Evolutionary conservation across 2,113 vertebrate genomes (phyloP), one percentile per base, ranked within the genome.

Genomic region (Orientallactaga bullata): DNA sequence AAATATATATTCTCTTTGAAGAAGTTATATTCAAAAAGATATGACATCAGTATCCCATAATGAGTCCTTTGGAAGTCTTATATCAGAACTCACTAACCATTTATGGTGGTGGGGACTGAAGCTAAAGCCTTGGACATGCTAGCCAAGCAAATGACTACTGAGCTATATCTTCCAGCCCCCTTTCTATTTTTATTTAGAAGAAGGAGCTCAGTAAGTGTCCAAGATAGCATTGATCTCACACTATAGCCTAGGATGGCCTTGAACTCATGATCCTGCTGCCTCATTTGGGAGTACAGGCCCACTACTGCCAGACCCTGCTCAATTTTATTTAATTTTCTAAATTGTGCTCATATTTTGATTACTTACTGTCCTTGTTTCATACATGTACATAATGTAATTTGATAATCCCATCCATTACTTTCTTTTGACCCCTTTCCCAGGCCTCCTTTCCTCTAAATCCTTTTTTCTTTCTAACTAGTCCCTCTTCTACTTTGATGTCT

Each of bases 321-420:
- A 69, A 28, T 69, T 72, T 39, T 32, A 80, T n/a, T 73, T 28
- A 80, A 28, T 20, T 66, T 94, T 91, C 32, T 11, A 80, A 89
- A 85, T 77, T 76, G 79, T 42, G 71, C 12, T n/a, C 12, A 63
- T 61, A 79, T 66, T 88, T 85, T 42, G 24, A 68, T 92, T 66
- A 83, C 77, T 84, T 79, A 47, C n/a, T 84, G 61, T 13, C 3
- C 73, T 85, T 82, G n/a, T 84, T 90, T 89, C 51, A 51, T 51
- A 51, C 51, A 51, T 51, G 51, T 12, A 51, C 12, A 12, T 7
- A 51, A 51, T 51, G 51, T 51, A 51, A 8, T 51, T 51, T 51
- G 51, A 51, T 51, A 51, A 51, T 12, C 7, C 7, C 12, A 7
- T 12, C 51, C 51, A 51, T 51, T 51, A 51, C 51, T 12, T 51